These are phyloP conservation scores for Dinothrombium tinctorium DNA, from an alignment of 1,140 invertebrate species.

Conservation along the genomic window DNA sequence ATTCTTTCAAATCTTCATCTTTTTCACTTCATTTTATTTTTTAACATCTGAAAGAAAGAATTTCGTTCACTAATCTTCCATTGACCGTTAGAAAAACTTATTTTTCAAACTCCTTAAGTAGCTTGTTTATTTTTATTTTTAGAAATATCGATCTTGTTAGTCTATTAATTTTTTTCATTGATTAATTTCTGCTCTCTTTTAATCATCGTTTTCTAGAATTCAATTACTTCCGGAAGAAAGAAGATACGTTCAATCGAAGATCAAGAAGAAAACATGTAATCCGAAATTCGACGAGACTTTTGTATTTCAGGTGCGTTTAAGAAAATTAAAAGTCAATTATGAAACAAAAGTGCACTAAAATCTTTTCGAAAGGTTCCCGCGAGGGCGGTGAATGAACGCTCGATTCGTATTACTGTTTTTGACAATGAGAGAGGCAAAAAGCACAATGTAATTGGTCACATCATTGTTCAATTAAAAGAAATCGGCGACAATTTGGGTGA, in stretches of 20 bases:
- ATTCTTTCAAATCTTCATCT: too few species aligned
- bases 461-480: conserved; percentile 39
- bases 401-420: conserved; percentile 40
- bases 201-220: conserved; percentile 30
- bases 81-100: too few species aligned
- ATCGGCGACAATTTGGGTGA: conserved; percentile 19
- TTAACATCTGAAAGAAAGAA: too few species aligned
- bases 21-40: too few species aligned
- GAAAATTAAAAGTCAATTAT: not conserved
- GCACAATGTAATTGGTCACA: conserved; percentile 40
- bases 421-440: conserved; percentile 39
- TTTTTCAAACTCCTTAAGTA: conserved; percentile 3
- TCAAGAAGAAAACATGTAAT: conserved; percentile 52
- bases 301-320: conserved; percentile 40
- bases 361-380: conserved; percentile 31
- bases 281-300: conserved; percentile 54
- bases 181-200: not conserved
- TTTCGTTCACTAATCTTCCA: too few species aligned
- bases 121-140: conserved; percentile 4
- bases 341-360: not conserved
- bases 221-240: conserved; percentile 49
- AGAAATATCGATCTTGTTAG: not conserved
- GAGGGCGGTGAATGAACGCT: conserved; percentile 37
- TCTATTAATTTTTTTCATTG: not conserved
- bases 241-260: conserved; percentile 44